Conservation (phyloP, 2,888 invertebrate genomes). For the Drosophila siamana region DNA sequence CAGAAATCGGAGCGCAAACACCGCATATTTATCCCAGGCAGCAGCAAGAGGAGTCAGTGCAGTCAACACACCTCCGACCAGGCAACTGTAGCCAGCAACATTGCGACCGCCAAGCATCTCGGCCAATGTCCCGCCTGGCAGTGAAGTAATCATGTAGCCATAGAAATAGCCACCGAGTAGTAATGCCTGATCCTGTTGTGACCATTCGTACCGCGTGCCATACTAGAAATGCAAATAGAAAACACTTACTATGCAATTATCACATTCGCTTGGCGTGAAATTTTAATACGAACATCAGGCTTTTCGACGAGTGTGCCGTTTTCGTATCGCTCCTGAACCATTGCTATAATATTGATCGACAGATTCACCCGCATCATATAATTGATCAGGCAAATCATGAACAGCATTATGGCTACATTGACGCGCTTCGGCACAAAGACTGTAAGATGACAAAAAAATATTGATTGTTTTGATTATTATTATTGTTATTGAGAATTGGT, state of each 20-base stretch:
- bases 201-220: conserved; percentile 87
- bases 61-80: conserved; percentile 87
- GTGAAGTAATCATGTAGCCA: conserved; percentile 89
- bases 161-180: conserved; percentile 90
- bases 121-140: conserved; percentile 88
- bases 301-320: conserved; percentile 77
- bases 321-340: conserved; percentile 87
- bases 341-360: conserved; percentile 90
- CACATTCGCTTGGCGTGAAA: background rate
- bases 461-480: conserved; percentile 18
- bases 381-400: conserved; percentile 90
- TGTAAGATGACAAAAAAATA: conserved; percentile 63
- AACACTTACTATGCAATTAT: background rate
- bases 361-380: conserved; percentile 92
- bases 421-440: conserved; percentile 86
- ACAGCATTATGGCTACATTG: conserved; percentile 89
- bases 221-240: conserved; percentile 78
- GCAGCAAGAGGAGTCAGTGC: conserved; percentile 88
- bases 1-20: conserved; percentile 87
- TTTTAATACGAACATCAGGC: conserved; percentile 79
- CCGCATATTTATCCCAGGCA: conserved; percentile 86
- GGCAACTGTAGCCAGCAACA: conserved; percentile 86
- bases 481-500: conserved; percentile 4
- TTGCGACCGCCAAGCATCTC: conserved; percentile 88
- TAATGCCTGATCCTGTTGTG: conserved; percentile 87